Conservation (phyloP, 1,140 invertebrate species). For the Drosophila sucinea region DNA sequence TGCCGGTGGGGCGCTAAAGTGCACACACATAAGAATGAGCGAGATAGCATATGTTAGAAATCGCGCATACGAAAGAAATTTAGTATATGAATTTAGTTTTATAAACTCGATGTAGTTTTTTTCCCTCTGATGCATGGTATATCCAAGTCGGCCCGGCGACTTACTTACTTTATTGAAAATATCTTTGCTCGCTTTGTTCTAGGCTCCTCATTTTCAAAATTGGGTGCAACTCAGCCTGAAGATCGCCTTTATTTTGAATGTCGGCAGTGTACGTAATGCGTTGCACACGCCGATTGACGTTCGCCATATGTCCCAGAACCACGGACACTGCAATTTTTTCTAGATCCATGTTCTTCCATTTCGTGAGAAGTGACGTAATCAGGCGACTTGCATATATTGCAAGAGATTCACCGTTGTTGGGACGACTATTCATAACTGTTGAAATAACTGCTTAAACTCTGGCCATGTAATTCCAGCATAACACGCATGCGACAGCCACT, state of each 20-base stretch:
- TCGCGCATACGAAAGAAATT: no score
- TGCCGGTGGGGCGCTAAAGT: no score
- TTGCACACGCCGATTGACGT: no score
- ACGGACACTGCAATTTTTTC: background rate
- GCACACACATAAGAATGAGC: no score
- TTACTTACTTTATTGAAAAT: background rate
- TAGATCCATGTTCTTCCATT: background rate
- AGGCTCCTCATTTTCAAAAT: background rate
- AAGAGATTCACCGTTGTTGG: background rate
- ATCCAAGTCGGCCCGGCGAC: no score
- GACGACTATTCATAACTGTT: conserved; percentile 8
- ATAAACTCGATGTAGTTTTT: no score
- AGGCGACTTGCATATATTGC: background rate
- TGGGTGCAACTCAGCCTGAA: background rate
- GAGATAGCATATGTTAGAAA: no score
- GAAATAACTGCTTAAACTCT: background rate
- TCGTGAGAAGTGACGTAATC: no score
- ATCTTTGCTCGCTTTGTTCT: background rate
- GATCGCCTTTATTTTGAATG: background rate
- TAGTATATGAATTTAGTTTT: no score
- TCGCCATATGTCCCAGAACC: no score
- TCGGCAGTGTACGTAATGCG: background rate
- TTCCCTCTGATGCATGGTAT: no score
- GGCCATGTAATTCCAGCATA: background rate
- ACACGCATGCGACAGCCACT: background rate